Conservation (phyloP, 2,113 vertebrate species). For the Fregetta grallaria region DNA sequence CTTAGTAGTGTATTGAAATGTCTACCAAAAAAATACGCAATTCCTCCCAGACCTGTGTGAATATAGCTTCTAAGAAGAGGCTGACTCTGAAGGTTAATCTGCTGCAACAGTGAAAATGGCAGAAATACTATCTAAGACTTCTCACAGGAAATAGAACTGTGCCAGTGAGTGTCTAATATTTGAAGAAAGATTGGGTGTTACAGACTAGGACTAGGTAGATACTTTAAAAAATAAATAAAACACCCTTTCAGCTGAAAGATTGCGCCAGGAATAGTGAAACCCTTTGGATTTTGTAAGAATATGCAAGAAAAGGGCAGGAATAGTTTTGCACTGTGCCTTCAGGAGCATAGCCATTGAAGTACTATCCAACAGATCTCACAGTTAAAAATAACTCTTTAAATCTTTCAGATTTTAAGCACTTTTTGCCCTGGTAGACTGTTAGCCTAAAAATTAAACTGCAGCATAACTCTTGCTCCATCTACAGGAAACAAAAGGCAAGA, state of each 20-base stretch:
- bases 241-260: not conserved
- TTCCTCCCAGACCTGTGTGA: not conserved
- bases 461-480: slow-evolving; percentile 56
- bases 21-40: accelerated
- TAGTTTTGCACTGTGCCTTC: not conserved
- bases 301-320: not conserved
- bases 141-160: not conserved
- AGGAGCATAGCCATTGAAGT: not conserved
- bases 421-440: not conserved
- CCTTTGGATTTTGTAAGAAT: not conserved
- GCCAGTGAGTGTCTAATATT: not conserved
- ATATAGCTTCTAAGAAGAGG: not conserved
- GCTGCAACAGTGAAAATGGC: not conserved
- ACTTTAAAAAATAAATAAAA: not conserved
- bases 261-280: not conserved
- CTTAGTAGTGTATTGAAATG: not conserved
- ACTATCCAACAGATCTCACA: not conserved
- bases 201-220: not conserved
- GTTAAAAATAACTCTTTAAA: not conserved
- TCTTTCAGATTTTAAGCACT: not conserved
- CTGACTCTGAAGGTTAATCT: not conserved
- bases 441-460: not conserved
- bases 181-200: not conserved
- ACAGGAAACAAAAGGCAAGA: not conserved
- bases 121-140: not conserved